Evolutionary conservation across 1,140 invertebrate species (phyloP).

Genomic region (Trichonephila clavata): DNA sequence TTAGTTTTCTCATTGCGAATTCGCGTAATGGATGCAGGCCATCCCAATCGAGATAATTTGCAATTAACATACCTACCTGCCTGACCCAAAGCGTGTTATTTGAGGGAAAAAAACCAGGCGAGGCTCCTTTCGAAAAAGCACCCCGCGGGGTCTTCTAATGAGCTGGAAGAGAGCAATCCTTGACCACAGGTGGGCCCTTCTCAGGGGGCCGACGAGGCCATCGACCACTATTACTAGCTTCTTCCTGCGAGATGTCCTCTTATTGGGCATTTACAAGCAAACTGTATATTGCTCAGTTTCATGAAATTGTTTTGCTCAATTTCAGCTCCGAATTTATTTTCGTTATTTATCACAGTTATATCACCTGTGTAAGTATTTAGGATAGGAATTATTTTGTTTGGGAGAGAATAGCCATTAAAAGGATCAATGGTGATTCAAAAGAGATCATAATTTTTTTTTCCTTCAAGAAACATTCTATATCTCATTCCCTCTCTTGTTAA

Average conservation of each 20-base stretch:
- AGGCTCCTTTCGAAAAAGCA: background rate
- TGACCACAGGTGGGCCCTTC: constrained; percentile 73
- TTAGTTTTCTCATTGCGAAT: background rate
- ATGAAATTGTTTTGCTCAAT: background rate
- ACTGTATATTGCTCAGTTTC: constrained; percentile 45
- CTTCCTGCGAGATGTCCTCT: background rate
- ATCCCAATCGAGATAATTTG: constrained; percentile 51
- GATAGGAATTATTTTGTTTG: background rate
- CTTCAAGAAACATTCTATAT: too few species aligned
- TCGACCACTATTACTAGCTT: constrained; percentile 40
- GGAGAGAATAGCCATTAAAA: background rate
- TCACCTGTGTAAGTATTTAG: background rate
- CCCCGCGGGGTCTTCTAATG: constrained; percentile 60
- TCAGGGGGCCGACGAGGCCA: constrained; percentile 51
- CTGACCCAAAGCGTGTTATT: constrained; percentile 47
- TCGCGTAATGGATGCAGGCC: constrained; percentile 40
- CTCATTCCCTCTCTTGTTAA: too few species aligned
- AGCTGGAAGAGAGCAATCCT: constrained; percentile 63
- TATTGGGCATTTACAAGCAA: constrained; percentile 48
- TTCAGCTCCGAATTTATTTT: background rate
- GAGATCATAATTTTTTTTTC: too few species aligned
- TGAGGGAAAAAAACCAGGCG: constrained; percentile 30
- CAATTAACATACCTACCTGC: constrained; percentile 68
- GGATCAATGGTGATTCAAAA: background rate
- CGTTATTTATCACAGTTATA: background rate